Evolutionary conservation across 1,140 invertebrate genomes (phyloP).

Genomic region (Drosophila rhopaloa): DNA sequence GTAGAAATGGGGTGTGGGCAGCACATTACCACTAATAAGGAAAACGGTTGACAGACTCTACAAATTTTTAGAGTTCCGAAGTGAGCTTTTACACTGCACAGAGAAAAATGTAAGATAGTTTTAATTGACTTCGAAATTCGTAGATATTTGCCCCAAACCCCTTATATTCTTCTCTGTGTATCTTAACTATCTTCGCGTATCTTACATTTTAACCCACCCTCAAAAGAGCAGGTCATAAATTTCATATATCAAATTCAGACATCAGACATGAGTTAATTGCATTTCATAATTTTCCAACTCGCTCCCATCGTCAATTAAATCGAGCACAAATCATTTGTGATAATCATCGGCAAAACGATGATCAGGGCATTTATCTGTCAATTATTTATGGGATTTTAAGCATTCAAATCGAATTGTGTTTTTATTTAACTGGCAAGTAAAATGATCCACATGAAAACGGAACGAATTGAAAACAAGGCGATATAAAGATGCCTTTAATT

Average conservation of each 20-base stretch:
- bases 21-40: slow-evolving; percentile 36
- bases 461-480: slow-evolving; percentile 41
- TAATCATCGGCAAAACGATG: slow-evolving; percentile 24
- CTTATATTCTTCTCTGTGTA: background rate
- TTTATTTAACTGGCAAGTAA: slow-evolving; percentile 52
- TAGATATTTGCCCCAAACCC: no score
- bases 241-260: slow-evolving; percentile 28
- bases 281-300: slow-evolving; percentile 56
- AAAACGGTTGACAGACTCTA: slow-evolving; percentile 28
- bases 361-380: slow-evolving; percentile 30
- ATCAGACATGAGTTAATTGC: slow-evolving; percentile 48
- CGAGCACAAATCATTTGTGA: slow-evolving; percentile 49
- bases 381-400: slow-evolving; percentile 76
- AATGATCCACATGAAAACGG: slow-evolving; percentile 38
- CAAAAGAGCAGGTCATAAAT: slow-evolving; percentile 18
- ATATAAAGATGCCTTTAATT: slow-evolving; percentile 64
- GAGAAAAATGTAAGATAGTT: no score
- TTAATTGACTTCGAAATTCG: no score
- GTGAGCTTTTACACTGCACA: background rate
- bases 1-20: slow-evolving; percentile 7
- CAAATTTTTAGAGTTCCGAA: slow-evolving; percentile 12
- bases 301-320: slow-evolving; percentile 43
- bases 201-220: background rate
- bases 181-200: background rate
- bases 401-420: slow-evolving; percentile 70